Percentiles rank a stretch among this genome's conserved stretches.
Conservation (phyloP, 2,888 invertebrate genomes). For the Eulithis prunata region DNA sequence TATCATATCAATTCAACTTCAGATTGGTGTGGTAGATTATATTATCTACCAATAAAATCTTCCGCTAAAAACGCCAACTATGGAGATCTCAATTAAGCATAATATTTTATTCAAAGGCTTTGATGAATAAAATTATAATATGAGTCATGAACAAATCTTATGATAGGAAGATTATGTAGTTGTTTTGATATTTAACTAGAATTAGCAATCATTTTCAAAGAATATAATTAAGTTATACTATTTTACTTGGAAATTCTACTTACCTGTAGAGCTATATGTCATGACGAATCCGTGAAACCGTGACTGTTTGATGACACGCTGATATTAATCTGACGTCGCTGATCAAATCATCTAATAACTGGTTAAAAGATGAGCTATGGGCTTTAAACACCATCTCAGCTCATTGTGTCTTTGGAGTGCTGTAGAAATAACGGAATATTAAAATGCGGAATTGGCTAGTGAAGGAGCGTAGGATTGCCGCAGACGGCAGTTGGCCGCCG, state of each 20-base stretch:
- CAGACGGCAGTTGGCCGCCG: slow-evolving; percentile 75
- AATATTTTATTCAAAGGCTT: too few species aligned
- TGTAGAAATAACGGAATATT: slow-evolving; percentile 77
- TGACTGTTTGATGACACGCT: slow-evolving; percentile 32
- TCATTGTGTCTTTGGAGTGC: slow-evolving; percentile 57
- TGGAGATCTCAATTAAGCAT: too few species aligned
- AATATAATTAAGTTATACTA: slow-evolving; percentile 12
- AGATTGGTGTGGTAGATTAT: too few species aligned
- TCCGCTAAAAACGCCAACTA: too few species aligned
- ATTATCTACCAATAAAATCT: too few species aligned
- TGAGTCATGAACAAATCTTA: background rate
- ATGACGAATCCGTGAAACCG: slow-evolving; percentile 29
- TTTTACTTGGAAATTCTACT: slow-evolving; percentile 21
- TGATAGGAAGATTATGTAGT: background rate
- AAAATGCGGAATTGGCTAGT: slow-evolving; percentile 82
- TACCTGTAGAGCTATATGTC: slow-evolving; percentile 13
- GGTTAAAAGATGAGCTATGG: slow-evolving; percentile 48
- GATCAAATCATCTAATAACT: slow-evolving; percentile 42
- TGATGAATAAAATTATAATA: too few species aligned
- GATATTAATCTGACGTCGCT: slow-evolving; percentile 34
- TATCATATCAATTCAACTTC: too few species aligned
- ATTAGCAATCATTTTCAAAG: slow-evolving; percentile 9
- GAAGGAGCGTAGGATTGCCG: slow-evolving; percentile 65
- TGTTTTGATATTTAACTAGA: background rate
- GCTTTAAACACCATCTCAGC: slow-evolving; percentile 51